Evolutionary conservation across 2,797 vertebrate genomes (phyloP).

Genomic region (Coendou prehensilis): DNA sequence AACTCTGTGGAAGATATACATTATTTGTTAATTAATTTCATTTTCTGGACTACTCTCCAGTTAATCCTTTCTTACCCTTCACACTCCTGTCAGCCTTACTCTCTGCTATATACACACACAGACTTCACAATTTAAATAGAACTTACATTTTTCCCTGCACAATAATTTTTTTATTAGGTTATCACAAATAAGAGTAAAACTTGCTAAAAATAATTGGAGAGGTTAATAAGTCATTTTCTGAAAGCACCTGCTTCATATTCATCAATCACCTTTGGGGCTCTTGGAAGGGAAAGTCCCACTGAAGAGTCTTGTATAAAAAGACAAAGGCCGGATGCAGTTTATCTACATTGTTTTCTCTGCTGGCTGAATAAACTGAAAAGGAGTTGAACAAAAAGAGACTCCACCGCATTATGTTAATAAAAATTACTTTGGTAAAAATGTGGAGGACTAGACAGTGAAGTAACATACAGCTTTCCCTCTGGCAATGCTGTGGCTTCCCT

Average conservation of each 20-base stretch:
- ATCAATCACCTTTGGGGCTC: not conserved
- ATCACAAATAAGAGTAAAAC: constrained; percentile 49
- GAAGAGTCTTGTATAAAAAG: not conserved
- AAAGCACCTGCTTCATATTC: constrained; percentile 31
- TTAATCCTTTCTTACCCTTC: not conserved
- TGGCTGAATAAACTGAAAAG: not conserved
- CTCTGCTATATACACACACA: not conserved
- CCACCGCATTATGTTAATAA: not conserved
- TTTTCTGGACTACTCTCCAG: not conserved
- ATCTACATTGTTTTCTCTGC: not conserved
- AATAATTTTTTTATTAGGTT: constrained; percentile 49
- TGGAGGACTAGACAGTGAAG: not conserved
- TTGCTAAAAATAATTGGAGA: constrained; percentile 47
- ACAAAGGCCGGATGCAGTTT: not conserved
- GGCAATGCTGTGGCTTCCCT: not conserved
- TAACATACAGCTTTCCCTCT: not conserved
- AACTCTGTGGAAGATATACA: not conserved
- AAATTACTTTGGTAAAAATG: not conserved
- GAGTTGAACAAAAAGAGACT: not conserved
- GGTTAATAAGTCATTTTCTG: constrained; percentile 34
- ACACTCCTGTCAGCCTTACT: too few species aligned
- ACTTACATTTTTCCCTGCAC: not conserved
- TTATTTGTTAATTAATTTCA: not conserved
- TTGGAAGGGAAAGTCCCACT: not conserved
- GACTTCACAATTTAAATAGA: not conserved